Evolutionary conservation across 2,113 vertebrate species (phyloP).

Genomic region (Onychostruthus taczanowskii): DNA sequence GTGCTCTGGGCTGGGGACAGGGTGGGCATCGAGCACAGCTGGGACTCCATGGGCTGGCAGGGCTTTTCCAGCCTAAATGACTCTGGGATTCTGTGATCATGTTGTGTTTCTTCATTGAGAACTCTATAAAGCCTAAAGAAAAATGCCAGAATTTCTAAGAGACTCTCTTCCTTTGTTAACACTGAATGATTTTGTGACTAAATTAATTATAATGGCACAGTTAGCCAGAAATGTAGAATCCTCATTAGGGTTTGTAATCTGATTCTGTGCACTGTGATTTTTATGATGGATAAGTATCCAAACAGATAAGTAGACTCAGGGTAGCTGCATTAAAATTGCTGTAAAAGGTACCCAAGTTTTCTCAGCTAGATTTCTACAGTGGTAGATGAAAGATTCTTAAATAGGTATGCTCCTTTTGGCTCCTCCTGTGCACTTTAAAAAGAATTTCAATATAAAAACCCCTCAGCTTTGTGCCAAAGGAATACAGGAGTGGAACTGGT

Average conservation of each 20-base stretch:
- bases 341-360: background rate
- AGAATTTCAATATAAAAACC: slow-evolving; percentile 25
- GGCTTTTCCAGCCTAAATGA: rapidly evolving
- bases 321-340: background rate
- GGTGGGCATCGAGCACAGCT: no score
- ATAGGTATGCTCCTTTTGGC: background rate
- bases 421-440: background rate
- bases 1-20: background rate
- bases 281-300: background rate
- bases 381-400: slow-evolving; percentile 12
- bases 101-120: background rate
- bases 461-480: slow-evolving; percentile 15
- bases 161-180: background rate
- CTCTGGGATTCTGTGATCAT: background rate
- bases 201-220: background rate
- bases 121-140: background rate
- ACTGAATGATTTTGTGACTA: background rate
- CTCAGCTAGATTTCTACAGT: background rate
- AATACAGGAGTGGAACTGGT: background rate
- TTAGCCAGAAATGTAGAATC: background rate
- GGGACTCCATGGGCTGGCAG: no score
- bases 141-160: background rate
- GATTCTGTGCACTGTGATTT: background rate
- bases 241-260: background rate
- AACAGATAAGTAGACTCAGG: background rate